Evolutionary conservation across 2,797 vertebrate genomes (phyloP), one percentile per base, ranked within the genome.

Genomic region (Catamblyrhynchus diadema): DNA sequence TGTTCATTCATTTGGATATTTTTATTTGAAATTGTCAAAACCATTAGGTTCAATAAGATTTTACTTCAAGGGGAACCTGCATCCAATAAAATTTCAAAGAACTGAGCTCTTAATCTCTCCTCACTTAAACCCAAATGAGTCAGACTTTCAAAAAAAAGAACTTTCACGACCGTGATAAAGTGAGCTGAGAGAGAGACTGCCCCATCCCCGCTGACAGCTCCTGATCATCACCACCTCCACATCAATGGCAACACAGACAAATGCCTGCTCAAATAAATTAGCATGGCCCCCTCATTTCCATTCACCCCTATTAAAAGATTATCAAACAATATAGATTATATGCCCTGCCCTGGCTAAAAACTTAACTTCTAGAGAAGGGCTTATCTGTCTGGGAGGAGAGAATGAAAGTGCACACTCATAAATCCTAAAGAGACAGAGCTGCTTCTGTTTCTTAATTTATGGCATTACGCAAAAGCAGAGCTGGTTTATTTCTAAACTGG

Each of bases 11-110:
- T 12, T 72, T 39, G 25, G 66, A 37, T 81, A 81, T 72, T 93
- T 95, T 93, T 41, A 74, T 62, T 74, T 75, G 35, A 71, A 95
- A 54, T 53, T 79, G 54, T 45, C 62, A 90, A 90, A 90, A 59
- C 1, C 59, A 57, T 69, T 72, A 90, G 8, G 32, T 62, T 88
- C 44, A 56, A n/a, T 22, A 51, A 24, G 35, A 73, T 74, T 91
- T 81, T 57, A 69, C 67, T 88, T 81, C 71, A 81, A 90, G 47
- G 20, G 18, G 17, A 94, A 54, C 15, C 66, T 61, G 79, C 19
- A 67, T 24, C 44, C 79, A 84, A 65, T 44, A 84, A 75, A 57
- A 74, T 82, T 82, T 80, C 65, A 61, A 80, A 85, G 42, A 44
- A n/a, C 27, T n/a, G 33, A 92, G 47, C 48, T 62, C 48, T 41